phyloP scores from a whole-genome alignment of 2,113 vertebrate species.

The Herpetotheres cachinnans region DNA sequence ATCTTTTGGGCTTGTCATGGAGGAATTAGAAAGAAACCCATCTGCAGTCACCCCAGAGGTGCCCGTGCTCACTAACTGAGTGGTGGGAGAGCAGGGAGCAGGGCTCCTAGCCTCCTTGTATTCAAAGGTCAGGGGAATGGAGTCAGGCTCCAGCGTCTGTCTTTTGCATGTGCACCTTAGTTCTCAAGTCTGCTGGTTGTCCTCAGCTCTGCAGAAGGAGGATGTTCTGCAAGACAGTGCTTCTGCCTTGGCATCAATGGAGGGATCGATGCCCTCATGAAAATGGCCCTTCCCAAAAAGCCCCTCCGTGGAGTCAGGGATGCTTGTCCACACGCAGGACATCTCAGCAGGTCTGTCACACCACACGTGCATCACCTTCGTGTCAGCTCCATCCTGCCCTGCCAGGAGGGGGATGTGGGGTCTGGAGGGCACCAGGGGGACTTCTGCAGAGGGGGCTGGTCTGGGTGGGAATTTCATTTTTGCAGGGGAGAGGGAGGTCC shows the following conservation, averaged over 20 bases:
- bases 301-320: background rate
- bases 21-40: background rate
- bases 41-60: background rate
- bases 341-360: background rate
- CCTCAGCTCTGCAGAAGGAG: background rate
- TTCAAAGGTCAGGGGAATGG: background rate
- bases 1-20: background rate
- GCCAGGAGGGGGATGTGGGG: background rate
- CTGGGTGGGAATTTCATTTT: background rate
- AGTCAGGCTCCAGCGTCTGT: background rate
- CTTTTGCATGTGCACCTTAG: background rate
- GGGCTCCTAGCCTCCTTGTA: background rate
- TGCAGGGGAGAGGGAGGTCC: background rate
- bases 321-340: background rate
- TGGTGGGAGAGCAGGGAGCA: background rate
- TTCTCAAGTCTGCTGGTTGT: background rate
- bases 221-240: background rate
- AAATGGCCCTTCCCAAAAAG: background rate
- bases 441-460: background rate
- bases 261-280: rapidly evolving
- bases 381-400: background rate
- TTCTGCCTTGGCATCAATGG: background rate
- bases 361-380: rapidly evolving
- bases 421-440: background rate
- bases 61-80: rapidly evolving